phyloP scores from a whole-genome alignment of 2,888 invertebrate genomes.

The Apeira syringaria region DNA sequence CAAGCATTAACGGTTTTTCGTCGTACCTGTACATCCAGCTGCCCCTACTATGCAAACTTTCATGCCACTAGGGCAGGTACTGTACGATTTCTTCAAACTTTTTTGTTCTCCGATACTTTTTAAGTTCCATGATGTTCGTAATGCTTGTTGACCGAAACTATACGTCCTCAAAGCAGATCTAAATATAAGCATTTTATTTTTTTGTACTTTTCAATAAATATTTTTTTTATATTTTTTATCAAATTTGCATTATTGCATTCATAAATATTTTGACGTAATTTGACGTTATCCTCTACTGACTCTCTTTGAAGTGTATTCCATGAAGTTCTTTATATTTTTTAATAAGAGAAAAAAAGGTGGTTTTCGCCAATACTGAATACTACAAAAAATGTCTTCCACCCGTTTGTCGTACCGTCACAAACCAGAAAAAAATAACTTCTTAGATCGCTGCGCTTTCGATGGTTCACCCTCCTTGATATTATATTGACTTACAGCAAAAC shows the following conservation, averaged over 20 bases:
- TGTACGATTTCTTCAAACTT: slow-evolving; percentile 33
- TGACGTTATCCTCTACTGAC: background rate
- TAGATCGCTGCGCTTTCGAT: no score
- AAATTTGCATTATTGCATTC: background rate
- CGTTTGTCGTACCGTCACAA: no score
- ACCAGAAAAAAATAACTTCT: no score
- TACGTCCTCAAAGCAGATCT: slow-evolving; percentile 25
- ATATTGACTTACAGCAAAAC: no score
- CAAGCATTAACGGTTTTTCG: no score
- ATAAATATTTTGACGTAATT: background rate
- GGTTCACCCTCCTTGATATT: no score
- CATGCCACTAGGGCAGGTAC: slow-evolving; percentile 65
- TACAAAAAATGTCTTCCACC: no score
- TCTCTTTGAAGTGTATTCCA: background rate
- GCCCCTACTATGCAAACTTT: slow-evolving; percentile 83
- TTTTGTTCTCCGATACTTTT: background rate
- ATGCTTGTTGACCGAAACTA: slow-evolving; percentile 20
- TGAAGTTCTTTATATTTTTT: no score
- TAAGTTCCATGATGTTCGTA: slow-evolving; percentile 12
- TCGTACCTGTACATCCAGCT: slow-evolving; percentile 74
- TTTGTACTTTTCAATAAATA: slow-evolving; percentile 24
- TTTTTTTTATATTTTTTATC: slow-evolving; percentile 24
- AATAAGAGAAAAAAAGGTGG: no score
- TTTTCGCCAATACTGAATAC: no score
- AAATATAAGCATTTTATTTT: slow-evolving; percentile 25